A percentile compares a stretch with the other conserved stretches of the same genome.
Evolutionary conservation across 1,140 invertebrate species (phyloP).

Genomic region (Cydia pomonella): DNA sequence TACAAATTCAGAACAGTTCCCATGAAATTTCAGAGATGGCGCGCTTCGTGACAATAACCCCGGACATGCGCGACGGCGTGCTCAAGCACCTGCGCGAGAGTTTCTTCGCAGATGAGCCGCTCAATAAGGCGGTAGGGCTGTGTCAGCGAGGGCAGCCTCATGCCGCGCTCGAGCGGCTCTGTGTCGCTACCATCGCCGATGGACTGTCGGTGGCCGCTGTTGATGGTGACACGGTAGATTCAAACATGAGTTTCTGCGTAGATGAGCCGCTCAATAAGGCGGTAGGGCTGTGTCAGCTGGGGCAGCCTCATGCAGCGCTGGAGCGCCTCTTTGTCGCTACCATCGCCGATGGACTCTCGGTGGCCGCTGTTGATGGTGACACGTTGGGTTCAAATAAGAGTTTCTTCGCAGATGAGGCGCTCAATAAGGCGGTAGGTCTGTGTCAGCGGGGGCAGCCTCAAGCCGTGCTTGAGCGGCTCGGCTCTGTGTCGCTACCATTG

Average conservation of each 20-base stretch:
- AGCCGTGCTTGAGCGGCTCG: slow-evolving; percentile 86
- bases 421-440: slow-evolving; percentile 81
- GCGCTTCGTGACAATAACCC: slow-evolving; percentile 61
- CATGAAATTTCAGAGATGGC: slow-evolving; percentile 46
- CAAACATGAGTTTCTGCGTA: background rate
- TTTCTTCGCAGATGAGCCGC: slow-evolving; percentile 90
- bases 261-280: background rate
- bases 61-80: slow-evolving; percentile 74
- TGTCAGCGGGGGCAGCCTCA: slow-evolving; percentile 86
- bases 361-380: slow-evolving; percentile 85
- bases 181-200: slow-evolving; percentile 83
- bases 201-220: slow-evolving; percentile 85
- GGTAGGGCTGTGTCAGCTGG: slow-evolving; percentile 83
- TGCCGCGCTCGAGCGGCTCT: slow-evolving; percentile 87
- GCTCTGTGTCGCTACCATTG: slow-evolving; percentile 84
- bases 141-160: slow-evolving; percentile 86
- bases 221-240: slow-evolving; percentile 80
- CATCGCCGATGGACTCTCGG: slow-evolving; percentile 85
- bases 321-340: slow-evolving; percentile 80
- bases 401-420: no score
- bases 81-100: slow-evolving; percentile 85
- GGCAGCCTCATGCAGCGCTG: slow-evolving; percentile 84
- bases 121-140: slow-evolving; percentile 88
- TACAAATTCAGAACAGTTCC: background rate
- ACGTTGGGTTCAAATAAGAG: no score